Base-by-base conservation (phyloP, 2,888 invertebrate genomes). In the Glaucopsyche alexis region DNA sequence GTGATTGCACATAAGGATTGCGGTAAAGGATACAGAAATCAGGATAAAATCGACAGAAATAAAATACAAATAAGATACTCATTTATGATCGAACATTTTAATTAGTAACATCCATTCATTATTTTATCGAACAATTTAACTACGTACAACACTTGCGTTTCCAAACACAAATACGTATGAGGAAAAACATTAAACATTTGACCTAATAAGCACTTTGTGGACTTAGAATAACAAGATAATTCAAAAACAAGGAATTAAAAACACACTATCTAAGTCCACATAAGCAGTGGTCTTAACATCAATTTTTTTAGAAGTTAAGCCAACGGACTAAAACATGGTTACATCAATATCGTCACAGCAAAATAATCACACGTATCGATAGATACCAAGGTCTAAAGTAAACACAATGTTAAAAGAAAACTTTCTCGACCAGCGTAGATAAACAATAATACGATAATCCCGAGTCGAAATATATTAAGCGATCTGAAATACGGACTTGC, bases 101-200 rank as follows among this genome's bases (percentile, higher is more conserved):
- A 86, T 91, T 84, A 88, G 84, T 89, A 91, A 91, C 91, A 90
- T 89, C 86, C 87, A 89, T 89, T 85, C 85, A 87, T 88, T 85
- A 84, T 85, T 85, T 83, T 84, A 81, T 84, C 85, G 86, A 91
- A 91, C 89, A 90, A 86, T 88, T 83, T 82, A 84, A 87, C 82
- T 83, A 82, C 86, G 78, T 77, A 86, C 84, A 82, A 81, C 80
- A 79, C 80, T 82, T 81, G 79, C 80, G 79, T 80, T 75, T 76
- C 79, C 72, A 72, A 49, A 67, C 72, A 19, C 65, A 42, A 81
- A 81, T 76, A 69, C 79, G 78, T 79, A 79, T 81, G 77, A 78
- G 80, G 77, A 78, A 78, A 79, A 79, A 77, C 81, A 79, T 77
- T 69, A 60, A 65, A 74, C 74, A 78, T 84, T 83, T 84, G 83